Evolutionary conservation across 2,888 invertebrate genomes (phyloP), one percentile per base, ranked within the genome.

Genomic region (Idaea aversata): DNA sequence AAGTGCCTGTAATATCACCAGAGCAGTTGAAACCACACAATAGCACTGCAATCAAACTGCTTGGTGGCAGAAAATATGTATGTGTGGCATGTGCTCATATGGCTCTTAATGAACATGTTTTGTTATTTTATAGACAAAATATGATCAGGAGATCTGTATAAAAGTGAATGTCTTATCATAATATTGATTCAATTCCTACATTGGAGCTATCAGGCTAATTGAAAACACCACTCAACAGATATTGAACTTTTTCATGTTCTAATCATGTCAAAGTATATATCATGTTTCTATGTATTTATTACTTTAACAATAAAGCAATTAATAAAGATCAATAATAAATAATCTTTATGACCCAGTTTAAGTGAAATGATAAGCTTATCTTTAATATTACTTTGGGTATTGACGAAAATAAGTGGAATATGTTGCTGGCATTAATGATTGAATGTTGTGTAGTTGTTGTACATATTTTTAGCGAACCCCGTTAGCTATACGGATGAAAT

Each of bases 281-380:
- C 10, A 47, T 47, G 47, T 47, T 47, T 10, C 47, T 47, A 47
- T 47, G 47, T 47, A 47, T 47, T 47, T 47, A 47, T 47, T 47
- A 47, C 10, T 13, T 47, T 6, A 47, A 47, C 36, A 47, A 47
- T 13, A 47, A 47, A 47, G 47, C 47, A 47, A 47, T 47, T 47
- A 47, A 47, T 47, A 47, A 47, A 47, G 47, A 47, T 47, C 47
- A 47, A 47, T 47, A 10, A 13, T 7, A 13, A 47, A 47, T 13
- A 13, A 47, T 47, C 47, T 47, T 47, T 47, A 47, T 47, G 47
- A 47, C 47, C 47, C 47, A 47, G 47, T 47, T 47, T 47, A 47
- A 47, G 47, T 47, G 47, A 47, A 47, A 47, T 47, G 47, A 47
- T 47, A 47, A 47, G 47, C 47, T 47, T 47, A 47, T 47, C 47